phyloP scores from a whole-genome alignment of 2,888 invertebrate species.

The Rhogogaster chlorosoma region DNA sequence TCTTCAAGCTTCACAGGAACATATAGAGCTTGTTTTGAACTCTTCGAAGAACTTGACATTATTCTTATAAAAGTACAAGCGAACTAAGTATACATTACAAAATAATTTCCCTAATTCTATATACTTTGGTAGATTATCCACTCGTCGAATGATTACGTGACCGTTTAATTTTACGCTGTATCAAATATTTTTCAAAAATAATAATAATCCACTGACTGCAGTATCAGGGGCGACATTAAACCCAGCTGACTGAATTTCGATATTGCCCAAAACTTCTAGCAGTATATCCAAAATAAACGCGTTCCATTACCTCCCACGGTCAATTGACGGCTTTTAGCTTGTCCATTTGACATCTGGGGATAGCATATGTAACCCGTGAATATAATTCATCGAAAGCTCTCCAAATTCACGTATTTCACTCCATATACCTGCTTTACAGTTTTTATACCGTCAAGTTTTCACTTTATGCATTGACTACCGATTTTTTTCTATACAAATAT shows the following conservation, averaged over 20 bases:
- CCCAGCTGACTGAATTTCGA: background rate
- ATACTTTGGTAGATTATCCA: background rate
- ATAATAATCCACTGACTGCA: background rate
- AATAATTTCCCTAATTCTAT: background rate
- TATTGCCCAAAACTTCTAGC: background rate
- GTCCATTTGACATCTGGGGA: background rate
- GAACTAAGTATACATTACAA: background rate
- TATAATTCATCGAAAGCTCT: background rate
- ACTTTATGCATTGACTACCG: background rate
- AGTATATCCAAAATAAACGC: background rate
- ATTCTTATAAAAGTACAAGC: background rate
- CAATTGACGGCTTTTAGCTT: background rate
- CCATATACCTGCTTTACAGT: background rate
- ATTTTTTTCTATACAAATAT: background rate
- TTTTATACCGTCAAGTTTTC: background rate
- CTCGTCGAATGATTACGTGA: background rate
- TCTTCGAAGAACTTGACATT: background rate
- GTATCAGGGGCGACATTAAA: background rate
- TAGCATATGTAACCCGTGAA: background rate
- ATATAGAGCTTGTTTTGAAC: background rate
- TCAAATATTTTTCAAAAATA: background rate
- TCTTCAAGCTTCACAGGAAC: background rate
- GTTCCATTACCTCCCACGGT: background rate
- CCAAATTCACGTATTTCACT: background rate
- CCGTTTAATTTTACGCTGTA: background rate